These are phyloP conservation scores for Kryptolebias ocellatus DNA, from an alignment of 2,797 vertebrate species.

Conservation along the genomic window DNA sequence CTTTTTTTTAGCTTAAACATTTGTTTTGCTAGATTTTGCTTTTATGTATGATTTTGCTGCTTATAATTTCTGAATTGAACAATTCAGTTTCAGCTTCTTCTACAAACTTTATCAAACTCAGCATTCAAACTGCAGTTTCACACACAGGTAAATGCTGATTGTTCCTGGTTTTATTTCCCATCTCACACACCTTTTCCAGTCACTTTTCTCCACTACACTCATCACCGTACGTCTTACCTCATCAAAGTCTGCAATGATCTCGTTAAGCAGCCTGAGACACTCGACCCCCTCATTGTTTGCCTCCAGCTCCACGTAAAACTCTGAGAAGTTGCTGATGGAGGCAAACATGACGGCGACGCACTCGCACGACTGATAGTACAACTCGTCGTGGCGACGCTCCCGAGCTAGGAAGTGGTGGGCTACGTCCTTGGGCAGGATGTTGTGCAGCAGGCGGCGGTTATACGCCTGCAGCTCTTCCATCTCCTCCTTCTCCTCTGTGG, in stretches of 20 bases:
- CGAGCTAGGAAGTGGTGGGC: constrained; percentile 93
- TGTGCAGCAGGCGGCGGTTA: constrained; percentile 94
- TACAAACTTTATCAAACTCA: no score
- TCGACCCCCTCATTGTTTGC: constrained; percentile 98
- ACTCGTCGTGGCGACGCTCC: constrained; percentile 92
- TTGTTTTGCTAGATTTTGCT: no score
- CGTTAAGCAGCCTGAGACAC: constrained; percentile 94
- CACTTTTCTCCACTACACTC: neutral
- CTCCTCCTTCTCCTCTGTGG: constrained; percentile 97
- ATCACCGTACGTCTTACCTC: constrained; percentile 80
- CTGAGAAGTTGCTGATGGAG: constrained; percentile 98
- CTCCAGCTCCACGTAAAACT: constrained; percentile 98
- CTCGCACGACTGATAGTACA: constrained; percentile 98
- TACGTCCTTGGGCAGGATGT: constrained; percentile 97
- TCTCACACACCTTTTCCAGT: neutral
- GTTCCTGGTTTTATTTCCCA: neutral
- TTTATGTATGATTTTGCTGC: no score
- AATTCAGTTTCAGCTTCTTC: no score
- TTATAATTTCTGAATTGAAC: no score
- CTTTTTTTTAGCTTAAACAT: no score
- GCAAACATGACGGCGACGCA: constrained; percentile 98
- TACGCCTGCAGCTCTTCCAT: constrained; percentile 99
- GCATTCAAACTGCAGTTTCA: no score
- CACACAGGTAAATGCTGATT: no score
- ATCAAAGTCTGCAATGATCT: constrained; percentile 97